Evolutionary conservation across 2,113 vertebrate species (phyloP).

Genomic region (Passer montanus): DNA sequence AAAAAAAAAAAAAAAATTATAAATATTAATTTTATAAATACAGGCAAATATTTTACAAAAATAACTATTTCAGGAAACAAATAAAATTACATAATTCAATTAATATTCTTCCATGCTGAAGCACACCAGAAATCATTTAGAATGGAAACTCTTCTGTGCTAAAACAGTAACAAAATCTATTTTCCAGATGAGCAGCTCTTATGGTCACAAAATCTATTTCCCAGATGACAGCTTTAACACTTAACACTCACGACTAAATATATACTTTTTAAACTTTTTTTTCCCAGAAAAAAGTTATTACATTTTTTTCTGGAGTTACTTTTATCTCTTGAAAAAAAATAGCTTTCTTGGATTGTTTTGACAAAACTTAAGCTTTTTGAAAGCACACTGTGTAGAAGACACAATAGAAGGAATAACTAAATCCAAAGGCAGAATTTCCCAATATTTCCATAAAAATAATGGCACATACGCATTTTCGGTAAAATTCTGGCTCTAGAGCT

Average conservation of each 20-base stretch:
- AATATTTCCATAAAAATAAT: background rate
- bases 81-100: background rate
- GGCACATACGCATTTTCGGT: background rate
- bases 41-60: background rate
- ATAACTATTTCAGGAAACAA: background rate
- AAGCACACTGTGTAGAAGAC: background rate
- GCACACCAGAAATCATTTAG: background rate
- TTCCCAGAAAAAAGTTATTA: rapidly evolving
- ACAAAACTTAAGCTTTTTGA: background rate
- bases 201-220: background rate
- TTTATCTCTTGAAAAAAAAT: background rate
- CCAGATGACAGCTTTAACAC: background rate
- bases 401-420: background rate
- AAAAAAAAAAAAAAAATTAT: background rate
- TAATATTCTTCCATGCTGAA: background rate
- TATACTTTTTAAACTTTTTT: background rate
- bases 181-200: background rate
- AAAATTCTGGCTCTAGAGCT: background rate
- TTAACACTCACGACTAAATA: background rate
- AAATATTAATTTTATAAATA: background rate
- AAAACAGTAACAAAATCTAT: background rate
- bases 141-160: background rate
- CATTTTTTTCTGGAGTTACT: background rate
- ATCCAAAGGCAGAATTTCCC: background rate
- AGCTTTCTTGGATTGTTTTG: background rate